Percentiles rank a stretch among this genome's conserved stretches.
phyloP scores from a whole-genome alignment of 2,888 invertebrate genomes.

The Empis livida region DNA sequence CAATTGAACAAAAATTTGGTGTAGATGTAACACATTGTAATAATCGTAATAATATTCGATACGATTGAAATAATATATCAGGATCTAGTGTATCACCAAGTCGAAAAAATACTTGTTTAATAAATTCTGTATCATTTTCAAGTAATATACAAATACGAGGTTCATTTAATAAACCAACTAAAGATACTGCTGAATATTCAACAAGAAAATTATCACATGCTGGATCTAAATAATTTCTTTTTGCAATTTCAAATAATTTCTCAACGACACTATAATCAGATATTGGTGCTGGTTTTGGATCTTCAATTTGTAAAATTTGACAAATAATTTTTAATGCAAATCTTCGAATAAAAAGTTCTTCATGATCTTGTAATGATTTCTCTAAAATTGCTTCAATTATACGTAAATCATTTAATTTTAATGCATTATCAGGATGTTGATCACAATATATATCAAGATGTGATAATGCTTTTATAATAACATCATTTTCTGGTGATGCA shows the following conservation, averaged over 20 bases:
- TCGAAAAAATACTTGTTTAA: neutral
- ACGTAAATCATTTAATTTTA: conserved; percentile 1
- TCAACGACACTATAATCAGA: neutral
- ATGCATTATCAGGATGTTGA: conserved; percentile 2
- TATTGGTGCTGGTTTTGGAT: neutral
- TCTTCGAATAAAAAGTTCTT: conserved; percentile 4
- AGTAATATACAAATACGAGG: conserved; percentile 5
- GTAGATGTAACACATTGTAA: neutral
- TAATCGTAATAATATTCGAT: conserved; percentile 6
- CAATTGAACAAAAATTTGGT: conserved; percentile 1
- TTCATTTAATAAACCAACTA: conserved; percentile 5
- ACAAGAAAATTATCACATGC: conserved; percentile 4
- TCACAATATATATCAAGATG: conserved; percentile 8
- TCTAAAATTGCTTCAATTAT: conserved; percentile 5
- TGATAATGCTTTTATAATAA: conserved; percentile 4
- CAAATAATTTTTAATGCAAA: conserved; percentile 9
- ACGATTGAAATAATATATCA: conserved; percentile 9
- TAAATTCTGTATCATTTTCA: conserved; percentile 1
- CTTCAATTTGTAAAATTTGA: conserved; percentile 2
- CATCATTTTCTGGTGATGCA: conserved; percentile 4
- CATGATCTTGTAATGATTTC: conserved; percentile 3
- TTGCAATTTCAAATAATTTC: conserved; percentile 1
- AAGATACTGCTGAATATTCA: conserved; percentile 7
- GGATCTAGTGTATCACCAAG: conserved; percentile 1
- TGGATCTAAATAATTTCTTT: neutral